phyloP scores from a whole-genome alignment of 2,888 invertebrate genomes.

The Eucera pruinosa region DNA sequence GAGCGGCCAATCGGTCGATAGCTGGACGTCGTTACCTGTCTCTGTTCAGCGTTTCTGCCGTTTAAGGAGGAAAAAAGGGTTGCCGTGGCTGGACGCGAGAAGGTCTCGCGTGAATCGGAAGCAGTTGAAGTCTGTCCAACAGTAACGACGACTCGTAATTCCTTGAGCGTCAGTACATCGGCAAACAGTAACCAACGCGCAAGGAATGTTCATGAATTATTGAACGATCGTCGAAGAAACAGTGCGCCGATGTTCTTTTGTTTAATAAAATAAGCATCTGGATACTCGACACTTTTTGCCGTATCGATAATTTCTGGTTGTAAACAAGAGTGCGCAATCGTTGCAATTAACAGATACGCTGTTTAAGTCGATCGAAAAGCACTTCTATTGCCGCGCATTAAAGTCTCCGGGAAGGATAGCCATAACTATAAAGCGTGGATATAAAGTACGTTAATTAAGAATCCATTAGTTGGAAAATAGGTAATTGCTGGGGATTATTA shows the following conservation, averaged over 20 bases:
- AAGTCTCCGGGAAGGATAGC: slow-evolving; percentile 1
- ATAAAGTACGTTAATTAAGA: not conserved
- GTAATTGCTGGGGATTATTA: too few species aligned
- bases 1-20: slow-evolving; percentile 17
- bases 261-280: slow-evolving; percentile 21
- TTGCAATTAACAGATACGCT: not conserved
- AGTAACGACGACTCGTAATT: slow-evolving; percentile 56
- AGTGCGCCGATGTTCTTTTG: slow-evolving; percentile 30
- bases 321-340: not conserved
- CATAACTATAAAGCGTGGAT: not conserved
- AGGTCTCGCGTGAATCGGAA: slow-evolving; percentile 54
- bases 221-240: slow-evolving; percentile 44
- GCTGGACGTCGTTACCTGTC: slow-evolving; percentile 15
- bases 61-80: slow-evolving; percentile 40
- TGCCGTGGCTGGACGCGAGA: slow-evolving; percentile 24
- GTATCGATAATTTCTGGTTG: slow-evolving; percentile 6
- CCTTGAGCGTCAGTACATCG: not conserved
- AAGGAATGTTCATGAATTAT: slow-evolving; percentile 49
- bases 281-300: slow-evolving; percentile 10
- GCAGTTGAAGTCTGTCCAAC: slow-evolving; percentile 26
- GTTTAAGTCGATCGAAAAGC: not conserved
- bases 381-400: not conserved
- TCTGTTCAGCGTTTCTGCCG: slow-evolving; percentile 30
- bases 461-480: not conserved
- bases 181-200: slow-evolving; percentile 24